A percentile compares a stretch with the other conserved stretches of the same genome.
phyloP scores from a whole-genome alignment of 2,797 vertebrate species.

The Enteromius thamalakanensis region DNA sequence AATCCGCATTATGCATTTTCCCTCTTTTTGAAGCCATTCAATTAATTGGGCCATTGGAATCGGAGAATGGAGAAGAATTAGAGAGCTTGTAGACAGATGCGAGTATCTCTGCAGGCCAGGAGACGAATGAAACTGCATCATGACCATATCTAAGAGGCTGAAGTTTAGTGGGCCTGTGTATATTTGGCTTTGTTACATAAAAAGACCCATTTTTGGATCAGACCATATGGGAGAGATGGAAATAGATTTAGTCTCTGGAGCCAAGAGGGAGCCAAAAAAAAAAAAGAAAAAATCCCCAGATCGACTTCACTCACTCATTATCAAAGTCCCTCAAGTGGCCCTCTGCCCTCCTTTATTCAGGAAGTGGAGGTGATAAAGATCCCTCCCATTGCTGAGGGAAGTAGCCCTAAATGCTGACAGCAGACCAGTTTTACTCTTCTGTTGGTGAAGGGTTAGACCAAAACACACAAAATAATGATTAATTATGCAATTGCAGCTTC shows the following conservation, averaged over 20 bases:
- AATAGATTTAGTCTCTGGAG: conserved; percentile 41
- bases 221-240: conserved; percentile 47
- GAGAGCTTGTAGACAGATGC: conserved; percentile 9
- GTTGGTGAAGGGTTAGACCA: not conserved
- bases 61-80: conserved; percentile 44
- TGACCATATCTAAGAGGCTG: not conserved
- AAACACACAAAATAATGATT: not conserved
- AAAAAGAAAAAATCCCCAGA: conserved; percentile 31
- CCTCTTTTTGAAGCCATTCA: conserved; percentile 47
- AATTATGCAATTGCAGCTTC: too few relatives aligned
- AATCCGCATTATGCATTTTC: conserved; percentile 50
- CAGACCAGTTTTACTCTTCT: not conserved
- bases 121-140: conserved; percentile 14
- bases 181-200: conserved; percentile 45
- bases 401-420: not conserved
- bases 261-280: conserved; percentile 45
- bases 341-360: conserved; percentile 50
- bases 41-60: conserved; percentile 53
- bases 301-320: conserved; percentile 49
- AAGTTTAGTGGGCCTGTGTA: conserved; percentile 30
- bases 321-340: conserved; percentile 50
- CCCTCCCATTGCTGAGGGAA: not conserved
- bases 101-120: not conserved
- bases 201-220: conserved; percentile 44
- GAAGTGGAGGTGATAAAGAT: conserved; percentile 45